A percentile compares a stretch with the other conserved stretches of the same genome.
Conservation (phyloP, 2,797 vertebrate genomes). For the Chelmon rostratus region DNA sequence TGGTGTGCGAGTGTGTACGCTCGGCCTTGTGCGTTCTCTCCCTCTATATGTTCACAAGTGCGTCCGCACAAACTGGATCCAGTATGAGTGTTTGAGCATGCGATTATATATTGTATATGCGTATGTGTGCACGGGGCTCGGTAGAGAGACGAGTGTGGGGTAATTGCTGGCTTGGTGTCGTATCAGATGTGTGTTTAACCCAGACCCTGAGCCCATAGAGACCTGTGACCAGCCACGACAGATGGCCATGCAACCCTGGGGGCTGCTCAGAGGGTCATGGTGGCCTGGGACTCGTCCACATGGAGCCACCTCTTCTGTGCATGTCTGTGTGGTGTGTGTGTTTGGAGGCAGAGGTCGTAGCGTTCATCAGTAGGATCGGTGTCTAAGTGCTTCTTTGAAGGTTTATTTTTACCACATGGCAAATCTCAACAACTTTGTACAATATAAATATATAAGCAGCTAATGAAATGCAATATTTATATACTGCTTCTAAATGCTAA, state of each 20-base stretch:
- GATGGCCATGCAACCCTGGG: constrained; percentile 73
- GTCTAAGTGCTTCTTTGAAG: background rate
- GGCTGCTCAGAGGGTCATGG: constrained; percentile 54
- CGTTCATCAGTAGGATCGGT: background rate
- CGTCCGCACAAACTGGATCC: background rate
- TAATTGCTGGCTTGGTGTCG: constrained; percentile 65
- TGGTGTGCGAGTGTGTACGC: constrained; percentile 9
- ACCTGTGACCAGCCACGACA: constrained; percentile 75
- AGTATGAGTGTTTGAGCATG: background rate
- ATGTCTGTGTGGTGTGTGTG: constrained; percentile 9
- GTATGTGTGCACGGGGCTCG: background rate
- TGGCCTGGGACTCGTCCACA: constrained; percentile 47
- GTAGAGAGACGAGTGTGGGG: constrained; percentile 13
- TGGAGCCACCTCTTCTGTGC: constrained; percentile 40
- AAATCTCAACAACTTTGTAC: background rate
- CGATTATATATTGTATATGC: background rate
- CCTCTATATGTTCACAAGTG: background rate
- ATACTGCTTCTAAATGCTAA: background rate
- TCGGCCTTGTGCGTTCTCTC: background rate
- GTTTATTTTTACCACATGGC: constrained; percentile 18
- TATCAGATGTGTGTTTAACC: constrained; percentile 82
- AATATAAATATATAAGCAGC: too few species aligned
- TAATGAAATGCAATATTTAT: too few species aligned
- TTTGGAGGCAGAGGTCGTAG: background rate
- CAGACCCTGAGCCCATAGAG: constrained; percentile 62